phyloP scores from a whole-genome alignment of 1,140 invertebrate species.

The Gyrodactylus salaris region DNA sequence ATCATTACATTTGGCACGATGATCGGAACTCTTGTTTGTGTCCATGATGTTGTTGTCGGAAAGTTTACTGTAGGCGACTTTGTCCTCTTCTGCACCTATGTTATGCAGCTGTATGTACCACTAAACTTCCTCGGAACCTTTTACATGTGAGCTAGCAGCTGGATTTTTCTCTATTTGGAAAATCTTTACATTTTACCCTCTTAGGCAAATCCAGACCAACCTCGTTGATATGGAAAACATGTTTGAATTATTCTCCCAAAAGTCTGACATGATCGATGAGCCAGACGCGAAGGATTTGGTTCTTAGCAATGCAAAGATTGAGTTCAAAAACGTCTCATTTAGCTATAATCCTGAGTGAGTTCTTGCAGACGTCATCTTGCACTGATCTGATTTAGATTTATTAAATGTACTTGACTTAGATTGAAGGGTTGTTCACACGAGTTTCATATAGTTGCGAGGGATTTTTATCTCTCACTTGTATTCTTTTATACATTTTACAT shows the following conservation, averaged over 20 bases:
- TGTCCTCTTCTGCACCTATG: conserved; percentile 62
- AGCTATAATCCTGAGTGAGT: conserved; percentile 1
- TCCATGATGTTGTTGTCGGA: conserved; percentile 33
- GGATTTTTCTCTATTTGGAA: neutral
- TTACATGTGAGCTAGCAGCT: conserved; percentile 34
- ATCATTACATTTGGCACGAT: conserved; percentile 52
- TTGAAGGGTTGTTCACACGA: too few relatives aligned
- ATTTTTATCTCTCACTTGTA: too few relatives aligned
- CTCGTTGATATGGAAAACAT: conserved; percentile 99
- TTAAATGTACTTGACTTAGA: too few relatives aligned
- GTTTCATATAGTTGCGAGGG: too few relatives aligned
- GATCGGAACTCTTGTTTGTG: conserved; percentile 48
- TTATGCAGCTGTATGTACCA: conserved; percentile 73
- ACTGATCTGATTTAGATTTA: too few relatives aligned
- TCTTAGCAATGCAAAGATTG: neutral
- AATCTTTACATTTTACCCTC: conserved; percentile 8
- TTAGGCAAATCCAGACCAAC: conserved; percentile 64
- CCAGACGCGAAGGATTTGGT: neutral
- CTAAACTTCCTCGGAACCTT: conserved; percentile 92
- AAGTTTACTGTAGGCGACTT: conserved; percentile 59
- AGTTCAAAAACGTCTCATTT: conserved; percentile 7
- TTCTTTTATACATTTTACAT: too few relatives aligned
- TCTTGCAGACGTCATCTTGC: too few relatives aligned
- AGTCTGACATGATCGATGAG: conserved; percentile 33
- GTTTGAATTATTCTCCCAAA: conserved; percentile 59